Conservation (phyloP, 2,113 vertebrate species). For the Lophochroa leadbeateri region DNA sequence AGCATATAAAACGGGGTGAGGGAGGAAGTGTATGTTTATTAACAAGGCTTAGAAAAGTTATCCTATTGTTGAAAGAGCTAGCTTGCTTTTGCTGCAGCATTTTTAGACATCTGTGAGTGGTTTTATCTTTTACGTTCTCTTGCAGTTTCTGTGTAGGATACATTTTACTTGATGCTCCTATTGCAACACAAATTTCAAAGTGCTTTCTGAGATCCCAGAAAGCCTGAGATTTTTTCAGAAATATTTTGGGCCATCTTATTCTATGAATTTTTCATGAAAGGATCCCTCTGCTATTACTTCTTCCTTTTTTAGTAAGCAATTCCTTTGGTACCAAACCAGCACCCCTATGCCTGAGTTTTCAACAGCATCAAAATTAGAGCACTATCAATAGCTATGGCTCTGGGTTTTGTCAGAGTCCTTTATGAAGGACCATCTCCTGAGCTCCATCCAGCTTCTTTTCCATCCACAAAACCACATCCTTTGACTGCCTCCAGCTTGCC, state of each 20-base stretch:
- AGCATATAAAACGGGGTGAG: not conserved
- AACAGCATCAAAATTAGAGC: not conserved
- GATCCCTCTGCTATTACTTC: not conserved
- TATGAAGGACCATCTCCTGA: not conserved
- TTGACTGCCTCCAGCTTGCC: conserved; percentile 3
- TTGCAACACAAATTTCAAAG: not conserved
- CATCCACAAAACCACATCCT: conserved; percentile 25
- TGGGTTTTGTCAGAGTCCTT: not conserved
- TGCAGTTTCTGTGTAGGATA: not conserved
- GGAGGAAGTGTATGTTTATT: not conserved
- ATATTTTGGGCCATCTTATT: not conserved
- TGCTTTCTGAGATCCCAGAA: not conserved
- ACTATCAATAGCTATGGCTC: not conserved
- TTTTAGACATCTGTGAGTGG: not conserved
- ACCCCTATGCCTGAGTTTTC: not conserved
- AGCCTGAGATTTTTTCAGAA: not conserved
- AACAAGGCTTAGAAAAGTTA: not conserved
- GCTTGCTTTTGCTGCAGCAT: not conserved
- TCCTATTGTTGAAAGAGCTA: not conserved
- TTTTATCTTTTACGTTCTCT: not conserved
- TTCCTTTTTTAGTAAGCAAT: not conserved
- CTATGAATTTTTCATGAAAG: not conserved
- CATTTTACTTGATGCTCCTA: not conserved
- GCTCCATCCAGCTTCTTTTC: not conserved
- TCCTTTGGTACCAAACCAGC: not conserved